Evolutionary conservation across 2,888 invertebrate genomes (phyloP).

Genomic region (Hymenopus coronatus): DNA sequence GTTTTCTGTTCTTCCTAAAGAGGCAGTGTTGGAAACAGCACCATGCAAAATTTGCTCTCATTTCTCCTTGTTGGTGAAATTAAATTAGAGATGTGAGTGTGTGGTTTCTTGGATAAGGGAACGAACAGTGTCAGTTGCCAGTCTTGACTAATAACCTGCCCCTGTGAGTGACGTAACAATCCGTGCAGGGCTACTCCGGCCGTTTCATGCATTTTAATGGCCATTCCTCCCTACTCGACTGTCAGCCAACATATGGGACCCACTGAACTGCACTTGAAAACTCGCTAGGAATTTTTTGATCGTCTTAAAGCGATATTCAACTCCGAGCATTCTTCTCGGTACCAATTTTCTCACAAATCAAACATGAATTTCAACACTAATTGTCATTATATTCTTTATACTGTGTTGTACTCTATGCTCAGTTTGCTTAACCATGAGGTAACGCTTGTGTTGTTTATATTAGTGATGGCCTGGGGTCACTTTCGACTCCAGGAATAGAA

Average conservation of each 20-base stretch:
- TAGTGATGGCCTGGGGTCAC: no score
- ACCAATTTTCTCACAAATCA: no score
- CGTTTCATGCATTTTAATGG: not conserved
- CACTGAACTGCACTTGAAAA: not conserved
- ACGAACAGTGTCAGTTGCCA: not conserved
- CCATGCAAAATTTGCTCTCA: not conserved
- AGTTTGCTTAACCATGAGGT: no score
- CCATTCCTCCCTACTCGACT: not conserved
- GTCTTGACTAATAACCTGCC: not conserved
- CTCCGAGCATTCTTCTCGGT: no score
- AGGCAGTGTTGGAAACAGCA: not conserved
- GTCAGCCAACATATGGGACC: not conserved
- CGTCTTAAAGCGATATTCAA: no score
- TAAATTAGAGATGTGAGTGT: not conserved
- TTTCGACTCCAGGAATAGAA: no score
- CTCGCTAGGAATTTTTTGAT: not conserved
- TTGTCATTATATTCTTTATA: no score
- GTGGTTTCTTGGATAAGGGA: not conserved
- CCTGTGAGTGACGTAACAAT: not conserved
- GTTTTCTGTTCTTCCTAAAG: not conserved
- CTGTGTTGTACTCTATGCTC: no score
- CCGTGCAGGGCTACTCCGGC: not conserved
- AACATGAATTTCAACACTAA: no score
- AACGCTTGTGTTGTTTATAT: no score
- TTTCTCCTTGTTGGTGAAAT: not conserved